Conservation (phyloP, 2,113 vertebrate genomes). For the Ginglymostoma cirratum region DNA sequence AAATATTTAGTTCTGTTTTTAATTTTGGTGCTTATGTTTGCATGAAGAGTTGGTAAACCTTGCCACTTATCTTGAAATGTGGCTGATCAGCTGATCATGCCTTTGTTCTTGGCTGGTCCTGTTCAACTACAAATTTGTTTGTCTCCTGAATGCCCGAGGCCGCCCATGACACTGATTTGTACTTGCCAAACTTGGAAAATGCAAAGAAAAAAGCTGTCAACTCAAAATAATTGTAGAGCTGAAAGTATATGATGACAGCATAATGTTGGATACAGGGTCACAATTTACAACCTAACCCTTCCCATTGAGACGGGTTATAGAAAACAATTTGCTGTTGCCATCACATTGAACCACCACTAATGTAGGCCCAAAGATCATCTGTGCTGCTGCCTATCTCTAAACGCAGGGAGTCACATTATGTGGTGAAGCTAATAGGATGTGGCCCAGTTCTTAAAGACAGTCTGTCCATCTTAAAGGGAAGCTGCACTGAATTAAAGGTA, state of each 20-base stretch:
- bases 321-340: not conserved
- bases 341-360: not conserved
- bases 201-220: not conserved
- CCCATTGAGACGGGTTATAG: not conserved
- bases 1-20: not conserved
- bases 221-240: not conserved
- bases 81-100: not conserved
- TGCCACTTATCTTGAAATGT: not conserved
- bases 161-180: not conserved
- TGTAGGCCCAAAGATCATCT: not conserved
- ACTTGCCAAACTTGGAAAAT: not conserved
- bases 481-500: not conserved
- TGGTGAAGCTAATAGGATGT: not conserved
- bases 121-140: not conserved
- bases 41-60: not conserved
- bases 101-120: not conserved
- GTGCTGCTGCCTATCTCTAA: not conserved
- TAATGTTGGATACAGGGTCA: not conserved
- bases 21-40: not conserved
- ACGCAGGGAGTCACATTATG: not conserved
- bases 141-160: not conserved
- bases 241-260: not conserved
- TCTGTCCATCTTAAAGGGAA: not conserved
- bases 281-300: not conserved
- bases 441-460: not conserved